Percentiles rank a stretch among this genome's conserved stretches.
Evolutionary conservation across 2,888 invertebrate genomes (phyloP).

Genomic region (Corbicula japonica): DNA sequence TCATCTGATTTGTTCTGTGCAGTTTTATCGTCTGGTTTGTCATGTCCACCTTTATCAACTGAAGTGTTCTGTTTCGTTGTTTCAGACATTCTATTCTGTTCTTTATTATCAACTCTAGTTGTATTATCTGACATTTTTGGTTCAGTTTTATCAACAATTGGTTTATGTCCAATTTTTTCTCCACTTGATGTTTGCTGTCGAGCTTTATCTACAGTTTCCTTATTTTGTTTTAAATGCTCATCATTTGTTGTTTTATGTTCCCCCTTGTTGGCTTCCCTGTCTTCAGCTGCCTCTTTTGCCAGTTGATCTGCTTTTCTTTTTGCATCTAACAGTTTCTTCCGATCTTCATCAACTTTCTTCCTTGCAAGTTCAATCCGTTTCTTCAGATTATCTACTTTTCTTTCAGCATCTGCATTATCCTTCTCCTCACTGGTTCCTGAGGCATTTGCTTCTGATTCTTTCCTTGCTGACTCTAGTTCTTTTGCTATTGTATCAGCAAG

Average conservation of each 20-base stretch:
- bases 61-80: not conserved
- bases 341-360: constrained; percentile 9
- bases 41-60: not conserved
- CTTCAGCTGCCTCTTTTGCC: constrained; percentile 1
- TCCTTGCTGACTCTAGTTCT: constrained; percentile 35
- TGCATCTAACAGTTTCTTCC: not conserved
- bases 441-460: constrained; percentile 21
- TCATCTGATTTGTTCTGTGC: not conserved
- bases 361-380: not conserved
- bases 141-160: no score
- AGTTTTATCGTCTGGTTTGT: not conserved
- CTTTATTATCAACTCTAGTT: not conserved
- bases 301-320: not conserved
- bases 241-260: no score
- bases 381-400: constrained; percentile 15
- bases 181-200: no score
- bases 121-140: no score
- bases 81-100: not conserved
- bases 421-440: constrained; percentile 19
- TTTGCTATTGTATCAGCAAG: constrained; percentile 38
- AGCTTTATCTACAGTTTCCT: no score
- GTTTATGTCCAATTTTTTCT: no score
- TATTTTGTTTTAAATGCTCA: no score
- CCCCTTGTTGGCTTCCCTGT: not conserved
- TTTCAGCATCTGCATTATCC: constrained; percentile 6